phyloP scores from a whole-genome alignment of 2,888 invertebrate species.

The Dasypolia templi region DNA sequence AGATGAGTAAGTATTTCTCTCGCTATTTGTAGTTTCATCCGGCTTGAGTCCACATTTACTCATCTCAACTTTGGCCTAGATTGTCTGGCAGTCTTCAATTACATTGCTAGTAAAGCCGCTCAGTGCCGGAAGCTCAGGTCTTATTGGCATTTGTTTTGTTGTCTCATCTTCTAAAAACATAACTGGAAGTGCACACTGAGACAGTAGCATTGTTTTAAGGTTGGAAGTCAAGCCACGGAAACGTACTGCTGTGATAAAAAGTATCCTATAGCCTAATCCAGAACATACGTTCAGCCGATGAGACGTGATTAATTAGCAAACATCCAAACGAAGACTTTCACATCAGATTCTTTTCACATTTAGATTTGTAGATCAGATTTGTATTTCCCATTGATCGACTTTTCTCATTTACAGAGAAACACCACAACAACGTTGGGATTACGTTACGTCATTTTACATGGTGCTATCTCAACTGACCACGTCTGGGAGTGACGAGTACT shows the following conservation, averaged over 20 bases:
- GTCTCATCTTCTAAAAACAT: background rate
- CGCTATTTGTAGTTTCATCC: constrained; percentile 24
- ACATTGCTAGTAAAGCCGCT: background rate
- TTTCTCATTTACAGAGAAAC: constrained; percentile 72
- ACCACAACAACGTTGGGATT: constrained; percentile 81
- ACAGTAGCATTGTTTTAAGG: background rate
- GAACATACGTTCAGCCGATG: background rate
- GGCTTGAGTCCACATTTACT: background rate
- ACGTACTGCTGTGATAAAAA: background rate
- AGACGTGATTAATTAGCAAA: background rate
- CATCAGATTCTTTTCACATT: too few species aligned
- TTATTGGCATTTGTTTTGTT: background rate
- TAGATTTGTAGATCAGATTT: background rate
- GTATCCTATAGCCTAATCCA: background rate
- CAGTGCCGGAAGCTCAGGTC: background rate
- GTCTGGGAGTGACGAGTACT: constrained; percentile 84
- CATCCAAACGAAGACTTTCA: background rate
- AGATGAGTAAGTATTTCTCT: constrained; percentile 77
- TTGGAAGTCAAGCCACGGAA: background rate
- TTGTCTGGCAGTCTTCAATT: background rate
- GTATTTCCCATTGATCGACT: background rate
- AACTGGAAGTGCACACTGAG: too few species aligned
- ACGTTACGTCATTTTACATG: constrained; percentile 83
- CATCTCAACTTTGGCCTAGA: background rate
- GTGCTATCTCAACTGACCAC: constrained; percentile 79